Base-by-base conservation (phyloP, 2,113 vertebrate genomes). In the Micromys minutus region DNA sequence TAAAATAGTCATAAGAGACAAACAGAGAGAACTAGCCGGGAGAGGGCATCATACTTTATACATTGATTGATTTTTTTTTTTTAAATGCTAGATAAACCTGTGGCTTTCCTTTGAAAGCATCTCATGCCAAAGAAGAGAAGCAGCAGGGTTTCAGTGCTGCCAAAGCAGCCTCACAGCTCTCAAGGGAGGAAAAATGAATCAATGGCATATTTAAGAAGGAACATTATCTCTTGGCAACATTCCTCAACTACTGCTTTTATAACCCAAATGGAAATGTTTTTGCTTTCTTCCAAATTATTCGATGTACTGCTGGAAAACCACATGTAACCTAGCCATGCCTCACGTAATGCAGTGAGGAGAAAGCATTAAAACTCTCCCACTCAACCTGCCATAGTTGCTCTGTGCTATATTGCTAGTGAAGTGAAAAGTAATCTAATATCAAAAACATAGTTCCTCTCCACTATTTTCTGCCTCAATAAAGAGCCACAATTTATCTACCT, bases 171-270 rank as follows among this genome's bases (percentile, higher is more conserved):
- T 92, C 65, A 90, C 10, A 47, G 84, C 75, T 81, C 81, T 76
- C 81, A 85, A 24, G 67, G 67, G 72, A 91, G 19, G 88, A 90
- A 52, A 94, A 97, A 96, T 91, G 67, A 95, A 96, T 96, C 77
- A 95, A 36, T 96, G 45, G 79, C 74, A 94, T 97, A 63, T 85
- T 89, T 97, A 76, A 94, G 42, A 59, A 95, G 45, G 24, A 81
- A 94, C 22, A 97, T 71, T 90, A 96, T 90, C 59, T 91, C 79
- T 91, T 94, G 75, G 71, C 87, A 94, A 96, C 24, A 90, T 97
- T 95, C 87, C 59, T 63, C 97, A 94, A 96, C 71, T 81, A 83
- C 75, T 92, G n/a, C 31, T 97, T 93, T 94, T 31, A 65, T 94
- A 97, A 95, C 50, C 3, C 61, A 92, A 88, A 45, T 55, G 96